These are phyloP conservation scores for Thyatira batis DNA, from an alignment of 2,888 invertebrate genomes.

Conservation along the genomic window DNA sequence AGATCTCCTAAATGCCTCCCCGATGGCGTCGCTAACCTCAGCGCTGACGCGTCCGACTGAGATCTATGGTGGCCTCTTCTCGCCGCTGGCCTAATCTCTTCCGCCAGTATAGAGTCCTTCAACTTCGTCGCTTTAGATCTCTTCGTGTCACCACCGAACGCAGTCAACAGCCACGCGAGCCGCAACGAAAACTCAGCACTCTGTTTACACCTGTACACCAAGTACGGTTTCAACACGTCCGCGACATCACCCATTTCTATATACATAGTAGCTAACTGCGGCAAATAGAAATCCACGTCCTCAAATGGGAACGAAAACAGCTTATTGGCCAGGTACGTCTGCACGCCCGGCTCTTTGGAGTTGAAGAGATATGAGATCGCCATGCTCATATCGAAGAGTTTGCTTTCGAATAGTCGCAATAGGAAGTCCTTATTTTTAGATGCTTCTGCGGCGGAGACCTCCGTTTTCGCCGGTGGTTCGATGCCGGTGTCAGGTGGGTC, in stretches of 20 bases:
- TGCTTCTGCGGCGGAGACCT: conserved; percentile 59
- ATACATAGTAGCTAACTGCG: conserved; percentile 98
- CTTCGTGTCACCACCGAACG: conserved; percentile 89
- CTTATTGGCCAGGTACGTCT: conserved; percentile 98
- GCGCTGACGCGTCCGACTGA: conserved; percentile 90
- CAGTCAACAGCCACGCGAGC: conserved; percentile 97
- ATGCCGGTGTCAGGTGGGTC: conserved; percentile 64
- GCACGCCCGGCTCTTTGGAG: conserved; percentile 98
- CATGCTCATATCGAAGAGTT: conserved; percentile 98
- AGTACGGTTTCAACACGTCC: conserved; percentile 84
- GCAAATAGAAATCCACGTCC: conserved; percentile 98
- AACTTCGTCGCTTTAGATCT: conserved; percentile 68
- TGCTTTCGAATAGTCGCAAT: conserved; percentile 96
- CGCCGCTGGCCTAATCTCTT: conserved; percentile 74
- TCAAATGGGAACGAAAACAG: conserved; percentile 96
- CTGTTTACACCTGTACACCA: conserved; percentile 88
- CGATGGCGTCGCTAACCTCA: conserved; percentile 76
- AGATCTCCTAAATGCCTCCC: conserved; percentile 93
- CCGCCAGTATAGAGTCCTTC: conserved; percentile 70
- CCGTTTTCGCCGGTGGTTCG: conserved; percentile 57
- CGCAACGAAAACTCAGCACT: conserved; percentile 98
- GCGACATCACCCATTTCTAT: conserved; percentile 99
- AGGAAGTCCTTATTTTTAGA: conserved; percentile 85
- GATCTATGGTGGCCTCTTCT: conserved; percentile 85
- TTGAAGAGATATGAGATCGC: conserved; percentile 99